These are phyloP conservation scores for Berghia stephanieae DNA, from an alignment of 1,140 invertebrate genomes.

Conservation along the genomic window DNA sequence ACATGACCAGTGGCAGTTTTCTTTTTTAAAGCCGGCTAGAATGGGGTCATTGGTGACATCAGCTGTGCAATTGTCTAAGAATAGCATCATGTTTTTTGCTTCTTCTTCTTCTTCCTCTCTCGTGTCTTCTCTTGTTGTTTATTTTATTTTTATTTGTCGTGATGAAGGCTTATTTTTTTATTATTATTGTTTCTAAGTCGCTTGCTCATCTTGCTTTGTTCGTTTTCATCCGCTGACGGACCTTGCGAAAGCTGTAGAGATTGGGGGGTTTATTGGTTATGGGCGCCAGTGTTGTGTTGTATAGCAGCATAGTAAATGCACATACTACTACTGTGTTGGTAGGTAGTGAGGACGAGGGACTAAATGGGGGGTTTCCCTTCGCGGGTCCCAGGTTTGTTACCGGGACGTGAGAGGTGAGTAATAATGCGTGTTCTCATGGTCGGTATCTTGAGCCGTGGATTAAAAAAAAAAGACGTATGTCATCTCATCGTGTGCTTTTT, in stretches of 20 bases:
- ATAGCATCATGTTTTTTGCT: neutral
- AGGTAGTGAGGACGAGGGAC: neutral
- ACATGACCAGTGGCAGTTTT: neutral
- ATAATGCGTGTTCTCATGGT: too few species aligned
- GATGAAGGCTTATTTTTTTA: neutral
- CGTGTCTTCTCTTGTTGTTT: neutral
- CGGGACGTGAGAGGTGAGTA: too few species aligned
- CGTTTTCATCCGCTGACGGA: neutral
- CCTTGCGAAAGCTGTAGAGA: neutral
- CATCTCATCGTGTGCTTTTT: too few species aligned
- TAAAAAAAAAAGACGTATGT: too few species aligned
- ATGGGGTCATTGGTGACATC: too few species aligned
- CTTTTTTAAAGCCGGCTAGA: neutral
- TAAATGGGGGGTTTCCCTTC: neutral
- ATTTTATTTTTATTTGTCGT: neutral
- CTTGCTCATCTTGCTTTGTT: neutral
- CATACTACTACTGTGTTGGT: neutral
- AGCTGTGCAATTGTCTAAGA: neutral
- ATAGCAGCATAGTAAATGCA: neutral
- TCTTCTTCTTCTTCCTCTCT: neutral
- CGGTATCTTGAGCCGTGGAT: too few species aligned
- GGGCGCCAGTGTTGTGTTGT: too few species aligned
- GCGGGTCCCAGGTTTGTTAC: slow-evolving; percentile 23
- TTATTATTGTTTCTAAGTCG: neutral
- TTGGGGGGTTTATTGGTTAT: too few species aligned